Conservation (phyloP, 23 tunicate species). For the Ascidia mentula region DNA sequence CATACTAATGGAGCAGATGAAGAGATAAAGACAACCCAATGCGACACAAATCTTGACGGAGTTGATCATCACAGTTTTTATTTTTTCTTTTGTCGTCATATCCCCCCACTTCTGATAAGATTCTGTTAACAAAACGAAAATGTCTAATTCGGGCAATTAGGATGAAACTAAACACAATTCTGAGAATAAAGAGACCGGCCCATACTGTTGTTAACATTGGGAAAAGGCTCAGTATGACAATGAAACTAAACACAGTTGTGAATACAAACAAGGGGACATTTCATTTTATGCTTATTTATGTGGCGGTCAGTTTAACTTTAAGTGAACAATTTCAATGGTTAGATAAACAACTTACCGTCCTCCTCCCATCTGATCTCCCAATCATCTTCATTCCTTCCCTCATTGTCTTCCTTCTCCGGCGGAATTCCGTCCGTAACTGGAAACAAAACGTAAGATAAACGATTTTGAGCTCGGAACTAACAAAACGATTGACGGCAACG, state of each 20-base stretch:
- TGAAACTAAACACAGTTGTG: no score
- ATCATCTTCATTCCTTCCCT: slow-evolving; percentile 11
- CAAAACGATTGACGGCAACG: no score
- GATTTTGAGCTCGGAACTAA: no score
- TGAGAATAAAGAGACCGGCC: no score
- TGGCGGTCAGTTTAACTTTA: no score
- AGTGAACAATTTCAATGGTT: neutral
- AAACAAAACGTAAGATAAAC: no score
- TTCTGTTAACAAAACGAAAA: neutral
- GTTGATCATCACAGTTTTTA: slow-evolving; percentile 10
- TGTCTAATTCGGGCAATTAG: no score
- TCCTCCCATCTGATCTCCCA: slow-evolving; percentile 40
- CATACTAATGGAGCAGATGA: slow-evolving; percentile 69
- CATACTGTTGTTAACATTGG: no score
- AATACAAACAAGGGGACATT: no score
- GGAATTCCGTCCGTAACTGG: neutral
- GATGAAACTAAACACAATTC: no score
- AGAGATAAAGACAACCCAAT: slow-evolving; percentile 48
- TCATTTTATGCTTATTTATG: no score
- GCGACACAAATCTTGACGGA: slow-evolving; percentile 24
- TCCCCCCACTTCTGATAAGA: slow-evolving; percentile 24
- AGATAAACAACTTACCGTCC: slow-evolving; percentile 3
- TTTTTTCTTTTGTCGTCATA: slow-evolving; percentile 21
- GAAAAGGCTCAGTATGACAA: no score
- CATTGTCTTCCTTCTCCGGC: neutral